Percentiles rank a stretch among this genome's conserved stretches.
These are phyloP conservation scores for Bemisia tabaci DNA, from an alignment of 1,140 invertebrate species.

Conservation along the genomic window DNA sequence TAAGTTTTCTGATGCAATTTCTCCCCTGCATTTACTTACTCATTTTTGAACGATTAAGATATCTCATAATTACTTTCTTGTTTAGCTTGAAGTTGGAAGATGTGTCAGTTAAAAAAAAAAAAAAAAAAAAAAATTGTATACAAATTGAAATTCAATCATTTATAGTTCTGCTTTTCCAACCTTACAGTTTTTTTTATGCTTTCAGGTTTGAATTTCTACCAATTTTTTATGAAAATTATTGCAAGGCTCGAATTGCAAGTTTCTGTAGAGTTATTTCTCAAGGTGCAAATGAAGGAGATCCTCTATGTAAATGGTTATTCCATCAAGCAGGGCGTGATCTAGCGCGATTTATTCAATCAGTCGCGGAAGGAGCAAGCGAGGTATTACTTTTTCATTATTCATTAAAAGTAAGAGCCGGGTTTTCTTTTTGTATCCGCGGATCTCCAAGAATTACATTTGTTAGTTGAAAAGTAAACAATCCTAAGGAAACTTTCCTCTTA, in stretches of 20 bases:
- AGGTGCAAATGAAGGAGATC: slow-evolving; percentile 54
- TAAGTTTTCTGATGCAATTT: no score
- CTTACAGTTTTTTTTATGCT: slow-evolving; percentile 10
- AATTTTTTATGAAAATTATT: slow-evolving; percentile 67
- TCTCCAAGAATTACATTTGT: no score
- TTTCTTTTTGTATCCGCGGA: slow-evolving; percentile 2
- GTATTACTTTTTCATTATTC: not conserved
- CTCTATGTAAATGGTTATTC: slow-evolving; percentile 58
- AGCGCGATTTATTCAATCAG: slow-evolving; percentile 54
- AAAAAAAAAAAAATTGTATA: no score
- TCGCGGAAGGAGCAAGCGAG: slow-evolving; percentile 50
- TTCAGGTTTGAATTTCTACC: slow-evolving; percentile 45
- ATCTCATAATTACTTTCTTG: no score
- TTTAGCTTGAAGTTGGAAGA: no score
- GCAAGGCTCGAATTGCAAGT: slow-evolving; percentile 64
- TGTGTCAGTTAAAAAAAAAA: no score
- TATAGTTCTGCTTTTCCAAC: no score
- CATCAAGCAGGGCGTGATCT: slow-evolving; percentile 57
- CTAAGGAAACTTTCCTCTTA: no score
- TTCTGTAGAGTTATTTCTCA: slow-evolving; percentile 58
- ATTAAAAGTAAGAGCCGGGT: not conserved
- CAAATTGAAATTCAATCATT: no score
- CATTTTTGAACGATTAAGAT: no score
- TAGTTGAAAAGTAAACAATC: no score
- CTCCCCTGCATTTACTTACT: no score